Conservation (phyloP, 2,888 invertebrate species). For the Polia nebulosa region DNA sequence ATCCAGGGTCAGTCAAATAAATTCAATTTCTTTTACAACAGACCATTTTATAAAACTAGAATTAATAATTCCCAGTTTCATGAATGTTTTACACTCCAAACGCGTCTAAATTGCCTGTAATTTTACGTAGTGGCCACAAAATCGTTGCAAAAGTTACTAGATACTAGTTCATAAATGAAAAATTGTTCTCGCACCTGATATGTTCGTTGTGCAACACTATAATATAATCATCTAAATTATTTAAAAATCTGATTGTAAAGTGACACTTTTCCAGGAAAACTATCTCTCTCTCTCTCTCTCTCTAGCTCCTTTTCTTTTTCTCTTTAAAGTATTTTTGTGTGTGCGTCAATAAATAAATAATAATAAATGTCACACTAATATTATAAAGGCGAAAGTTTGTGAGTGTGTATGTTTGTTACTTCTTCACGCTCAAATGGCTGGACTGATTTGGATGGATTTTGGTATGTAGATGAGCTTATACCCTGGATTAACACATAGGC, state of each 20-base stretch:
- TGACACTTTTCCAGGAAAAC: constrained; percentile 15
- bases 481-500: no score
- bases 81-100: constrained; percentile 22
- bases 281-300: no score
- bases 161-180: constrained; percentile 10
- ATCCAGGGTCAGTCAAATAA: not conserved
- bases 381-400: no score
- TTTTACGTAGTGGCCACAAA: constrained; percentile 19
- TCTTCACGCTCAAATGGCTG: no score
- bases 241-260: constrained; percentile 21
- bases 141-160: not conserved
- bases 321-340: no score
- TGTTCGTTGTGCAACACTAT: not conserved
- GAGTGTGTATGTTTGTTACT: no score
- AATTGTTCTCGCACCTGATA: constrained; percentile 5
- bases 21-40: not conserved
- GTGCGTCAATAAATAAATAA: no score
- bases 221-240: constrained; percentile 16
- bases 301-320: no score
- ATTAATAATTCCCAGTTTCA: constrained; percentile 30
- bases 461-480: no score
- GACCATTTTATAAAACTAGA: not conserved
- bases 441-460: no score
- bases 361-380: no score
- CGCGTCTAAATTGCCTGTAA: constrained; percentile 20